Base-by-base conservation (phyloP, 1,140 invertebrate genomes). In the Teleopsis dalmanni region DNA sequence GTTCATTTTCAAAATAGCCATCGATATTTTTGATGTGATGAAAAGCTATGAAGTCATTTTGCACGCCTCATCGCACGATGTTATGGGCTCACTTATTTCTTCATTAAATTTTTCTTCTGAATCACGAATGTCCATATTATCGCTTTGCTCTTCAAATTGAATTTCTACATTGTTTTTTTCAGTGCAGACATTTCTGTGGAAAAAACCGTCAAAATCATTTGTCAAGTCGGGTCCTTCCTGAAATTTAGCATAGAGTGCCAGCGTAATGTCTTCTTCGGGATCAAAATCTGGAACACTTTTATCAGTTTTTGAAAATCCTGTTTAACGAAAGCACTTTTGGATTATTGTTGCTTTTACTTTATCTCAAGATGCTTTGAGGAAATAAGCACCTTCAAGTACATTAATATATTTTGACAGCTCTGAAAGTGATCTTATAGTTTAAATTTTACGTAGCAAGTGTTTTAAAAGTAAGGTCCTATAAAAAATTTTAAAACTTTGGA, bases 401-500 rank as follows among this genome's bases (percentile, higher is more conserved):
- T 42, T 42, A 23, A 25, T 9, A 11, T 19, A 25, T 42, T 25
- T 42, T 25, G 40, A 13, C n/a, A 25, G 40, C 25, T 25, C 40
- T 42, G 14, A 42, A 5, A 23, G 2, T 1, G 21, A 27, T 10
- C 40, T 42, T 23, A 9, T 2, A 25, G 8, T 16, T 8, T 25
- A 6, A 14, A 42, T 27, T 23, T 42, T 25, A 25, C 5, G 13
- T 9, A 42, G 7, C 25, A 42, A 42, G 22, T 42, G 11, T 27
- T 42, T 25, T 27, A 42, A 25, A 25, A 27, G 5, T 25, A 42
- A 42, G 40, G 14, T 27, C 25, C 19, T 25, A 42, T 42, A 42
- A 6, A 25, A 27, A 27, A n/a, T 27, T 27, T 42, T 42, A 42
- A 42, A 42, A 42, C 25, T 42, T 42, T 25, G 22, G 13, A 42